A percentile compares a stretch with the other conserved stretches of the same genome.
These are phyloP conservation scores for Heteromyza rotundicornis DNA, from an alignment of 2,888 invertebrate species.

Conservation along the genomic window DNA sequence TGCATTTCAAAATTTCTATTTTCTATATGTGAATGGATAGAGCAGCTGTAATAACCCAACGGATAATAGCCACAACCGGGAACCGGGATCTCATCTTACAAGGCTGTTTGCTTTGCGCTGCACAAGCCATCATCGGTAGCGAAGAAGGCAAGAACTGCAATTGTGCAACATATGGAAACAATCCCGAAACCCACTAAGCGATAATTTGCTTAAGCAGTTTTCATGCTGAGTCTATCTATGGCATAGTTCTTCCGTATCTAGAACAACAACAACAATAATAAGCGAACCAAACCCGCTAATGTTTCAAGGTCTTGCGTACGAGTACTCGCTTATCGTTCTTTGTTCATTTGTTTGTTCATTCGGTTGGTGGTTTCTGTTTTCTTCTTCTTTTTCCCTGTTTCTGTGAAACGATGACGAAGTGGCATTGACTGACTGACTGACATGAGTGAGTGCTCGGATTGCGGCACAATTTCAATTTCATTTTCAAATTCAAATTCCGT, in stretches of 20 bases:
- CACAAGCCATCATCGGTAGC: too few species aligned
- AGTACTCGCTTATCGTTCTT: background rate
- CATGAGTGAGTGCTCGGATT: background rate
- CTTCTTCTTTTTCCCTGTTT: too few species aligned
- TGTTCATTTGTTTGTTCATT: background rate
- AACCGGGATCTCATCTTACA: too few species aligned
- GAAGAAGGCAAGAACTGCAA: too few species aligned
- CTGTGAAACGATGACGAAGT: too few species aligned
- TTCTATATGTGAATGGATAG: too few species aligned
- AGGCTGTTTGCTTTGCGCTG: too few species aligned
- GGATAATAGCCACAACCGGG: background rate
- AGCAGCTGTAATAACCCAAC: too few species aligned
- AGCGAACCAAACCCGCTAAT: slow-evolving; percentile 2
- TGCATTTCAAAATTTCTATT: too few species aligned
- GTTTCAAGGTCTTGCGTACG: slow-evolving; percentile 14
- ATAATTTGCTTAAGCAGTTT: background rate
- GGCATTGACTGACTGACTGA: background rate
- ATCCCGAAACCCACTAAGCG: background rate
- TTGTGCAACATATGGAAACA: too few species aligned
- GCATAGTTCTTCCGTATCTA: background rate
- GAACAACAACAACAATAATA: background rate
- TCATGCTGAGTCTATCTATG: background rate
- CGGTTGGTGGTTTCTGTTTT: background rate
- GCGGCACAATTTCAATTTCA: slow-evolving; percentile 22
- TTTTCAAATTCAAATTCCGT: slow-evolving; percentile 49